Conservation (phyloP, 2,888 invertebrate species). For the Lysandra bellargus region DNA sequence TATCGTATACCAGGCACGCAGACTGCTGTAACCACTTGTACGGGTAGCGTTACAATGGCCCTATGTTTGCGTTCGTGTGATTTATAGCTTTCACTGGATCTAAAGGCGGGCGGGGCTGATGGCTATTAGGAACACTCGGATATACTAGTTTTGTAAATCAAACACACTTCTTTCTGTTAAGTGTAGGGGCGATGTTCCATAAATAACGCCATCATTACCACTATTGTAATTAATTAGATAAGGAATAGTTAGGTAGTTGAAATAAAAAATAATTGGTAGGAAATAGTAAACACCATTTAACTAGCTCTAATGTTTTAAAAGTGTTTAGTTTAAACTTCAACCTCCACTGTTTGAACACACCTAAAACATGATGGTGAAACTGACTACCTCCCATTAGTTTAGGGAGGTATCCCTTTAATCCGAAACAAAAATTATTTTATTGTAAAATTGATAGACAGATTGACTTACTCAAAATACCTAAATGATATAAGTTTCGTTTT, state of each 20-base stretch:
- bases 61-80: constrained; percentile 80
- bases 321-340: too few species aligned
- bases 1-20: constrained; percentile 2
- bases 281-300: not conserved
- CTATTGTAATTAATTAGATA: constrained; percentile 7
- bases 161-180: constrained; percentile 34
- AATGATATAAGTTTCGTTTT: too few species aligned
- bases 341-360: too few species aligned
- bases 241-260: not conserved
- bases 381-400: too few species aligned
- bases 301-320: too few species aligned
- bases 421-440: too few species aligned
- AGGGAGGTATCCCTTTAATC: too few species aligned
- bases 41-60: constrained; percentile 67
- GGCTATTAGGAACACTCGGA: constrained; percentile 57
- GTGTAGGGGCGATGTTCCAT: constrained; percentile 12
- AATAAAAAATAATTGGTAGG: not conserved
- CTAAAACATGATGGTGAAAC: too few species aligned
- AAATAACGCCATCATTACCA: not conserved
- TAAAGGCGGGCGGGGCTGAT: constrained; percentile 65
- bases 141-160: constrained; percentile 52
- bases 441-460: too few species aligned
- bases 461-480: too few species aligned
- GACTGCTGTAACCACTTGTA: constrained; percentile 46
- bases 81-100: constrained; percentile 80